Evolutionary conservation across 1,140 invertebrate species (phyloP).

Genomic region (Myzus persicae): DNA sequence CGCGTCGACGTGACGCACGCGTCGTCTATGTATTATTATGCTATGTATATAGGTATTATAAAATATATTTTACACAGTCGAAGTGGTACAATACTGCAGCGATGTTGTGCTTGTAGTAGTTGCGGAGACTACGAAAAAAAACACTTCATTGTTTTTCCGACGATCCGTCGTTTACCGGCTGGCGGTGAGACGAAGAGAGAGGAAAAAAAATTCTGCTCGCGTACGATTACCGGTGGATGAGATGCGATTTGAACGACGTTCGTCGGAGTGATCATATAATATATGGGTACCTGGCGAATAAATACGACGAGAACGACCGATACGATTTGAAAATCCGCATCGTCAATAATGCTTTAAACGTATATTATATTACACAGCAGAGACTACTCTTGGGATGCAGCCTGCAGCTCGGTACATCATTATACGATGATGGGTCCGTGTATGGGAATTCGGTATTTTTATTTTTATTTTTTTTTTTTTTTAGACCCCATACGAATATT

Average conservation of each 20-base stretch:
- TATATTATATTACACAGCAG: background rate
- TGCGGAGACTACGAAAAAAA: background rate
- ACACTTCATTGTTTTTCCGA: background rate
- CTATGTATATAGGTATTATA: no score
- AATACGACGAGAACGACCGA: background rate
- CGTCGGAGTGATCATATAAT: background rate
- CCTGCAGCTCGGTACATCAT: background rate
- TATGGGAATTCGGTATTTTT: background rate
- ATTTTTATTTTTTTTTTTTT: background rate
- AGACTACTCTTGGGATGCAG: background rate
- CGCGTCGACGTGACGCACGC: background rate
- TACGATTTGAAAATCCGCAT: background rate
- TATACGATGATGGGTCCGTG: background rate
- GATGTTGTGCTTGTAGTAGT: background rate
- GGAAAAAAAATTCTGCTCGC: background rate
- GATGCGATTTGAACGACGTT: no score
- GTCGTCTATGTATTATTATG: background rate
- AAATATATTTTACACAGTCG: no score
- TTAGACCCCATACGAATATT: background rate
- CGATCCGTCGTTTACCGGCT: no score
- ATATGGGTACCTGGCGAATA: no score
- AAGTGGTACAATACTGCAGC: no score
- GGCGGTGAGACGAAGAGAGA: background rate
- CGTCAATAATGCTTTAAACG: background rate
- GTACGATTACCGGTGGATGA: background rate